phyloP scores from a whole-genome alignment of 92 coral and sea anemone genomes.

The Micromussa lordhowensis region DNA sequence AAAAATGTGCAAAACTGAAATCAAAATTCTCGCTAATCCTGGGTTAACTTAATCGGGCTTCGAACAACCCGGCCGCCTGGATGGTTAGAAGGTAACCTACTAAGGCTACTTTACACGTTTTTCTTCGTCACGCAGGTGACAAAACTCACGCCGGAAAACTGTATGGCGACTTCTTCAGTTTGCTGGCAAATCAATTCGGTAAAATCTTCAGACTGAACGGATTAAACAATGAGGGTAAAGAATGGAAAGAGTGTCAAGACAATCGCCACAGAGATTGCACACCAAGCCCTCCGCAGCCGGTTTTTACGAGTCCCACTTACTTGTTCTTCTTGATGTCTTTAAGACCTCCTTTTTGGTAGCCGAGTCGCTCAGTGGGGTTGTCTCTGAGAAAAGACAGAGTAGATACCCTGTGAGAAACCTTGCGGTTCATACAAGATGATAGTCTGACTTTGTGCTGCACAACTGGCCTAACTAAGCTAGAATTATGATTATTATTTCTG shows the following conservation, averaged over 20 bases:
- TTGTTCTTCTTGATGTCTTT: conserved; percentile 97
- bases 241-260: neutral
- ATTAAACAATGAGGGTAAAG: neutral
- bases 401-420: neutral
- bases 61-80: too few species aligned
- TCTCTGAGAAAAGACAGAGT: conserved; percentile 65
- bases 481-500: neutral
- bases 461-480: neutral
- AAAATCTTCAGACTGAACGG: too few species aligned
- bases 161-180: too few species aligned
- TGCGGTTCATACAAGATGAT: neutral
- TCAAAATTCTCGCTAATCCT: too few species aligned
- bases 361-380: conserved; percentile 94
- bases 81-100: neutral
- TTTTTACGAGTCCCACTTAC: conserved; percentile 48
- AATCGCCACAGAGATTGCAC: neutral
- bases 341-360: conserved; percentile 97
- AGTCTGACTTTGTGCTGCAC: neutral
- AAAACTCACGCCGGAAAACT: too few species aligned
- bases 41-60: too few species aligned
- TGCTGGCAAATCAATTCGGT: too few species aligned
- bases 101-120: neutral
- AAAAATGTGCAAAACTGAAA: too few species aligned
- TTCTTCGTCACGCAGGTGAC: too few species aligned
- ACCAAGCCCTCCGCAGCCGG: too few species aligned